Conservation (phyloP, 2,797 vertebrate genomes). For the Pipistrellus kuhlii region DNA sequence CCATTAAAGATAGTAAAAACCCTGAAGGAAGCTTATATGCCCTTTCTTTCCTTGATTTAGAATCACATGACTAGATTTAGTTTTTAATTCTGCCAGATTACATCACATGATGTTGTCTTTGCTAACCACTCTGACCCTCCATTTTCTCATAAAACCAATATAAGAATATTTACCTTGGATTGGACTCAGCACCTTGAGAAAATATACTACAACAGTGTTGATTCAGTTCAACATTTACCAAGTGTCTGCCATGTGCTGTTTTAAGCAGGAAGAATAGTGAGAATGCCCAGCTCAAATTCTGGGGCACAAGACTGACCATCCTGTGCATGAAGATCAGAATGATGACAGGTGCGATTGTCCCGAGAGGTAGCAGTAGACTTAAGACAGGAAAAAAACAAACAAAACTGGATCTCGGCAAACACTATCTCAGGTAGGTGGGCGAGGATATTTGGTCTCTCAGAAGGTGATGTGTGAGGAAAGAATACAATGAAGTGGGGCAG, state of each 20-base stretch:
- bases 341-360: not conserved
- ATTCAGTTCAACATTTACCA: accelerated
- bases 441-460: not conserved
- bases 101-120: accelerated
- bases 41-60: not conserved
- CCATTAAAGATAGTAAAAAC: accelerated
- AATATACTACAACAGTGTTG: too few relatives aligned
- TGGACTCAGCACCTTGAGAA: not conserved
- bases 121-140: too few relatives aligned
- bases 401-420: too few relatives aligned
- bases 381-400: too few relatives aligned
- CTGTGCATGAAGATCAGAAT: accelerated
- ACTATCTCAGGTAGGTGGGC: not conserved
- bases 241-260: accelerated
- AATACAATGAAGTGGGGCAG: accelerated
- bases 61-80: not conserved
- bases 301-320: too few relatives aligned
- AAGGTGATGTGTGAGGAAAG: not conserved
- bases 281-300: accelerated
- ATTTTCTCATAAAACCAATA: not conserved
- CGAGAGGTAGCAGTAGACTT: not conserved
- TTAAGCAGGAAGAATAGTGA: not conserved
- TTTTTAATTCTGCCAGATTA: not conserved
- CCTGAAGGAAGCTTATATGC: not conserved
- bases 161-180: not conserved